Conservation (phyloP, 2,797 vertebrate species). For the Brotula barbata region DNA sequence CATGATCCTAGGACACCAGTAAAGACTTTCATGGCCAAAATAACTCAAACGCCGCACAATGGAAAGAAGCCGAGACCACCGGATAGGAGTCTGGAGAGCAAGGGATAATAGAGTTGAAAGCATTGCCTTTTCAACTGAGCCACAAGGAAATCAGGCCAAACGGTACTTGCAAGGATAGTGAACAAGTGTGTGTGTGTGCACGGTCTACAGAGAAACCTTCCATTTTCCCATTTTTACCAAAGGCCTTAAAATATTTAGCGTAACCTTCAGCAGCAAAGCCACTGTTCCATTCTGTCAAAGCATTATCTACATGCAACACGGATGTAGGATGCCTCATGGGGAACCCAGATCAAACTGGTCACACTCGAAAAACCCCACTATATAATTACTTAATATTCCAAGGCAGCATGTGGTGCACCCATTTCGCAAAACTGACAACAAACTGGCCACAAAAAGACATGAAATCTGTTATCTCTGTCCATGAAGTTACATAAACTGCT, state of each 20-base stretch:
- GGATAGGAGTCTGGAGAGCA: slow-evolving; percentile 34
- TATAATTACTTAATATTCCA: slow-evolving; percentile 47
- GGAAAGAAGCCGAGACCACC: slow-evolving; percentile 31
- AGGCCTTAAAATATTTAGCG: slow-evolving; percentile 5
- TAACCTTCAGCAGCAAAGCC: neutral
- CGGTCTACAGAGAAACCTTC: slow-evolving; percentile 3
- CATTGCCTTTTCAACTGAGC: slow-evolving; percentile 17
- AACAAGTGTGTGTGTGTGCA: neutral
- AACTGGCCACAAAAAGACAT: slow-evolving; percentile 50
- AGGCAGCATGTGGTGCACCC: slow-evolving; percentile 33
- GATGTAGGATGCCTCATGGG: slow-evolving; percentile 10
- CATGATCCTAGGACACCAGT: slow-evolving; percentile 44
- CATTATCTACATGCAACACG: slow-evolving; percentile 6
- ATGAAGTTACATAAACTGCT: slow-evolving; percentile 57
- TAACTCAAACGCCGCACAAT: slow-evolving; percentile 39
- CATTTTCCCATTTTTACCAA: slow-evolving; percentile 17
- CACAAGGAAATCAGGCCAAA: slow-evolving; percentile 7
- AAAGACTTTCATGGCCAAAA: slow-evolving; percentile 54
- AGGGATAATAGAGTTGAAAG: slow-evolving; percentile 32
- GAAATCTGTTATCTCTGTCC: slow-evolving; percentile 67
- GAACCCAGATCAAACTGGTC: slow-evolving; percentile 12
- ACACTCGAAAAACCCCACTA: slow-evolving; percentile 21
- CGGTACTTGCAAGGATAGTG: slow-evolving; percentile 20
- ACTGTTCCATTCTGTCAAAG: slow-evolving; percentile 1
- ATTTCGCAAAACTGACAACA: slow-evolving; percentile 42